These are phyloP conservation scores for Cydia splendana DNA, from an alignment of 1,140 invertebrate species.

Conservation along the genomic window DNA sequence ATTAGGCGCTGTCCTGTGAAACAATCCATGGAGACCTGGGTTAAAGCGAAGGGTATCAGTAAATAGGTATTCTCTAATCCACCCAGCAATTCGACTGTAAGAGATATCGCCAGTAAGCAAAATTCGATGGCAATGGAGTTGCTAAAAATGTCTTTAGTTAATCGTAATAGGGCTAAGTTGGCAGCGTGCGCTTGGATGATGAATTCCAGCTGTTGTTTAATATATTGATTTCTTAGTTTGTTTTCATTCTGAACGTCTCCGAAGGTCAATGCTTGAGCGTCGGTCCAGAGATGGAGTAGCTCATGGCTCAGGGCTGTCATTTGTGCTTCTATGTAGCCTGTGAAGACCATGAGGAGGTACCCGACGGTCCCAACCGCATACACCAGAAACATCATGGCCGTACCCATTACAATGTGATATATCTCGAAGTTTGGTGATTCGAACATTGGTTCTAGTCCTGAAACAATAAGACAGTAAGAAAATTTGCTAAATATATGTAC, in stretches of 20 bases:
- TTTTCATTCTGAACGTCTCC: neutral
- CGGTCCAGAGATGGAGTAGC: constrained; percentile 17
- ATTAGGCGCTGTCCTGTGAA: constrained; percentile 52
- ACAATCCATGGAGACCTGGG: constrained; percentile 54
- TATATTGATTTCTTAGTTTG: neutral
- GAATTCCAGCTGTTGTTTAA: neutral
- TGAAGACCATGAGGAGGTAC: constrained; percentile 36
- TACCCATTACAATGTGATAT: constrained; percentile 33
- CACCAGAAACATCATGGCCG: constrained; percentile 30
- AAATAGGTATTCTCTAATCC: constrained; percentile 60
- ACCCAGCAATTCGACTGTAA: constrained; percentile 55
- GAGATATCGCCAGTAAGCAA: constrained; percentile 39
- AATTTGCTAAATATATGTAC: neutral
- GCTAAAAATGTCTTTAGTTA: constrained; percentile 43
- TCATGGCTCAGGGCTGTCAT: constrained; percentile 36
- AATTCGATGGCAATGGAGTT: constrained; percentile 47
- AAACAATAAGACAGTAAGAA: neutral
- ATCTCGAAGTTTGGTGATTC: constrained; percentile 44
- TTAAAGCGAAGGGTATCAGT: constrained; percentile 51
- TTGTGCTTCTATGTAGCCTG: constrained; percentile 43
- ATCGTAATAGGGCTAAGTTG: constrained; percentile 27
- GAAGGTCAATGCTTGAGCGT: constrained; percentile 24
- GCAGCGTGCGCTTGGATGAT: neutral
- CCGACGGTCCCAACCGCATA: constrained; percentile 36
- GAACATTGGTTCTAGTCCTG: constrained; percentile 43